Evolutionary conservation across 2,888 invertebrate species (phyloP), one percentile per base, ranked within the genome.

Genomic region (Aphidoletes aphidimyza): DNA sequence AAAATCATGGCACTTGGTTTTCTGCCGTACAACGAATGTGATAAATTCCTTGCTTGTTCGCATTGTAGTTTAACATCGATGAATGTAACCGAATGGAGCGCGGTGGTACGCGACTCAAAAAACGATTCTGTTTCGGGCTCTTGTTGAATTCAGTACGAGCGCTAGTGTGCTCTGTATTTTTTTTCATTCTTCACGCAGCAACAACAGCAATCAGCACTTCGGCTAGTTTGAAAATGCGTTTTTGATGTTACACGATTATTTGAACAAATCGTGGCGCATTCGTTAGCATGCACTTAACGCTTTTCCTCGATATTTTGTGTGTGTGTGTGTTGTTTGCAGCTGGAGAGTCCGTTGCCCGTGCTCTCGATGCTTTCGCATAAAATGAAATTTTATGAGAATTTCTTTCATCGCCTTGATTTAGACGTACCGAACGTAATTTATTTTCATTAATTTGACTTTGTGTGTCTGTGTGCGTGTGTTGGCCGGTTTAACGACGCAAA

Each of bases 221-320:
- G 69, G 69, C 69, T 30, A 14, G 30, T 30, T 30, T 69, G 69
- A 30, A 69, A 69, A 69, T 69, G 69, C 69, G 69, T 69, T 69
- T 54, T 69, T 69, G 69, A 69, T 69, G 69, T 69, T 22, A 54
- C 54, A 54, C n/a, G 5, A 47, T 14, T 69, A 69, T 69, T 69
- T 69, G 69, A 19, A 69, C 14, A 69, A 69, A 69, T 69, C 69
- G 69, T 69, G 69, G 69, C 69, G 69, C 69, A 69, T 69, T 69
- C 69, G 69, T 69, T 69, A 69, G 69, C 69, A 34, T 69, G 69
- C 69, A 69, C 69, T 69, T 30, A 69, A 69, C 69, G 69, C 69
- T 69, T 3, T 30, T 47, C 17, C 9, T 39, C 11, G 6, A 39
- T 39, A 39, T 11, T 8, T 39, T 39, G 5, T 11, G 11, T 39